phyloP scores from a whole-genome alignment of 1,140 invertebrate species.

The Lepidurus arcticus region DNA sequence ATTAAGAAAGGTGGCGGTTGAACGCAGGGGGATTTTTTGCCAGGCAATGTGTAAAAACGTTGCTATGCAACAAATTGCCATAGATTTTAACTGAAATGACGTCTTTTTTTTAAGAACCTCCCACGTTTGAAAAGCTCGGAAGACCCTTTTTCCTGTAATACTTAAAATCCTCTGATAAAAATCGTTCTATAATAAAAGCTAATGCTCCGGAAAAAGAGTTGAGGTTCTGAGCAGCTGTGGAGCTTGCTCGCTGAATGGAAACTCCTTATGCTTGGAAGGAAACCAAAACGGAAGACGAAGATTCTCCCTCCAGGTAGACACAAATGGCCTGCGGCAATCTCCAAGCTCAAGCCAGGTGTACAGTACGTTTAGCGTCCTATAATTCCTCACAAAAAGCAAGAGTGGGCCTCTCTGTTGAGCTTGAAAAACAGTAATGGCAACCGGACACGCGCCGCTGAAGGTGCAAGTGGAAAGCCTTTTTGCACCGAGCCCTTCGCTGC shows the following conservation, averaged over 20 bases:
- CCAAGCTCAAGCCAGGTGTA: neutral
- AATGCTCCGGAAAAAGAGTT: neutral
- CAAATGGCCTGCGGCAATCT: neutral
- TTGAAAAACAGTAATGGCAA: neutral
- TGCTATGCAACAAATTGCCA: no score
- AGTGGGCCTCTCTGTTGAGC: neutral
- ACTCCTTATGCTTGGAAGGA: neutral
- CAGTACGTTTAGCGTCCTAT: neutral
- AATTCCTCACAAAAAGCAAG: neutral
- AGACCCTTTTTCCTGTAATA: neutral
- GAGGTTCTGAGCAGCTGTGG: neutral
- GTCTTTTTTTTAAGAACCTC: no score
- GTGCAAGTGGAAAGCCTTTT: neutral
- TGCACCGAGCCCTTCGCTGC: neutral
- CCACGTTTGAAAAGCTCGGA: no score
- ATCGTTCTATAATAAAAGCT: neutral
- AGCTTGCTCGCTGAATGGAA: neutral
- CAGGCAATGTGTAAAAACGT: no score
- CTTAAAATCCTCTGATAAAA: neutral
- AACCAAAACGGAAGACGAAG: neutral
- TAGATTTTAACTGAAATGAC: no score
- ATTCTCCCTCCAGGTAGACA: neutral
- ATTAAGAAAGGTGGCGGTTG: no score
- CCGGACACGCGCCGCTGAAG: conserved; percentile 11
- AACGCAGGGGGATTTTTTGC: no score